phyloP scores from a whole-genome alignment of 2,888 invertebrate species.

The Drosophila algonquin region DNA sequence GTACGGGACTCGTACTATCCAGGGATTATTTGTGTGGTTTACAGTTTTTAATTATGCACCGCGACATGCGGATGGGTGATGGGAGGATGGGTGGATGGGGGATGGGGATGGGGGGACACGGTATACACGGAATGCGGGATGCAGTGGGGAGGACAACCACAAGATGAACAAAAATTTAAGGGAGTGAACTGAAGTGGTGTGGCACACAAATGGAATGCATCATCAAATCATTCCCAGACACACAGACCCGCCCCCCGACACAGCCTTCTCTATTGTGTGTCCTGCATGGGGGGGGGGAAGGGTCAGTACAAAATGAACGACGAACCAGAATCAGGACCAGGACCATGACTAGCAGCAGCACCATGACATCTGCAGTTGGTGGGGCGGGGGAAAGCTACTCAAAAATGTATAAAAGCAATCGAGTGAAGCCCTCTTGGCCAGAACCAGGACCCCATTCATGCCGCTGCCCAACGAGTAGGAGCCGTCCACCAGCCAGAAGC shows the following conservation, averaged over 20 bases:
- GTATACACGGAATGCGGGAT: background rate
- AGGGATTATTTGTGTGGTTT: conserved; percentile 79
- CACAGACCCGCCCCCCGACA: background rate
- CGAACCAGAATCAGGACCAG: background rate
- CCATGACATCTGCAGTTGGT: conserved; percentile 10
- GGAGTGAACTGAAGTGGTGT: conserved; percentile 73
- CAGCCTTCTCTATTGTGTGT: conserved; percentile 22
- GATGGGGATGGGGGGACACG: background rate
- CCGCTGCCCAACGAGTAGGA: conserved; percentile 3
- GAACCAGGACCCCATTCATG: conserved; percentile 10
- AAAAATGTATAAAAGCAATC: conserved; percentile 32
- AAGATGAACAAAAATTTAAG: conserved; percentile 46
- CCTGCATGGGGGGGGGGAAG: background rate
- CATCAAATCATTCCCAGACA: conserved; percentile 33
- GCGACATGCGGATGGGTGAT: conserved; percentile 57
- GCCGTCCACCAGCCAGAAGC: background rate
- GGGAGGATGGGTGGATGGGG: background rate
- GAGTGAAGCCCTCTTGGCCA: conserved; percentile 25
- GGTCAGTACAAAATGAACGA: background rate
- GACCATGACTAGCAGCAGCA: background rate
- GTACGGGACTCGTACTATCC: conserved; percentile 58
- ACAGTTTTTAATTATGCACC: conserved; percentile 79
- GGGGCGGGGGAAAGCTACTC: background rate
- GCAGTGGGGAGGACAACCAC: conserved; percentile 34
- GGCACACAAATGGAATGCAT: conserved; percentile 56